These are phyloP conservation scores for Tamias sibiricus DNA, from an alignment of 2,113 vertebrate genomes.

Conservation along the genomic window DNA sequence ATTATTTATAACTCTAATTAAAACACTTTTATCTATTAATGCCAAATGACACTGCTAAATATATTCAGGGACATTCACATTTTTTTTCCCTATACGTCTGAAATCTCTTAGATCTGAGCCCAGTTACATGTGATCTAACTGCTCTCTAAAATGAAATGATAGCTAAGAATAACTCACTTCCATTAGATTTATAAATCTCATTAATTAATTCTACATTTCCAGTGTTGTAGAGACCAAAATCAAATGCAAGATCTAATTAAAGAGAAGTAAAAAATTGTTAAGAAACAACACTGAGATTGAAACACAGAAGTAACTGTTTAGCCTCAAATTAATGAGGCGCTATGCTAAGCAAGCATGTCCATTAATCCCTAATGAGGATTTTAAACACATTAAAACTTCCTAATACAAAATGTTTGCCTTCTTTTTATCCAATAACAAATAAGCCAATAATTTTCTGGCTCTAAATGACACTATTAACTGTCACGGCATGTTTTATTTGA, in stretches of 20 bases:
- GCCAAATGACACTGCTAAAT: conserved; percentile 84
- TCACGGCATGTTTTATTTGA: conserved; percentile 90
- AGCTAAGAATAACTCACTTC: conserved; percentile 89
- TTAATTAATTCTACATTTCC: conserved; percentile 91
- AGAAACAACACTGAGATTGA: conserved; percentile 84
- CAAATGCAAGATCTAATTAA: conserved; percentile 90
- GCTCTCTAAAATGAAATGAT: conserved; percentile 85
- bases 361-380: conserved; percentile 92
- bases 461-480: conserved; percentile 91
- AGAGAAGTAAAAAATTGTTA: conserved; percentile 80
- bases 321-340: conserved; percentile 90
- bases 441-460: conserved; percentile 90
- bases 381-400: conserved; percentile 92
- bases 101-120: conserved; percentile 85
- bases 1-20: conserved; percentile 88
- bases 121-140: conserved; percentile 83
- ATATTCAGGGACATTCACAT: conserved; percentile 82
- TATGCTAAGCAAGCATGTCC: conserved; percentile 88
- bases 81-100: conserved; percentile 79
- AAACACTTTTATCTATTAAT: conserved; percentile 87
- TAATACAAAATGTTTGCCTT: conserved; percentile 91
- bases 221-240: conserved; percentile 85
- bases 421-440: conserved; percentile 91
- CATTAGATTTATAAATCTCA: conserved; percentile 89
- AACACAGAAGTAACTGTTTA: conserved; percentile 90